Base-by-base conservation (phyloP, 2,888 invertebrate genomes). In the Nowickia ferox region DNA sequence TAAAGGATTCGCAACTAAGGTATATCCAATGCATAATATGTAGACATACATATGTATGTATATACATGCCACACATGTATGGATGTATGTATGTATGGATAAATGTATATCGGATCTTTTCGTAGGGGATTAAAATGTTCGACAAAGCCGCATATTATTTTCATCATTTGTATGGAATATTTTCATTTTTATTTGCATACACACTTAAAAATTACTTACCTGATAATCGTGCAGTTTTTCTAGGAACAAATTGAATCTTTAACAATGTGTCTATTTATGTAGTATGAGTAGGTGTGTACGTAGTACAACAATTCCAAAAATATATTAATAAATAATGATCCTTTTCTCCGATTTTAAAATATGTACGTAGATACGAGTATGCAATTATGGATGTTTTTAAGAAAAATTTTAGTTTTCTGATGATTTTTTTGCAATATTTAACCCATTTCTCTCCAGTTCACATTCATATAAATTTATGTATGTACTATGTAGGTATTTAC, bases 401-500 rank as follows among this genome's bases (percentile, higher is more conserved):
- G 9, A 53, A 17, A 9, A 8, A 46, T 48, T 72, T 4, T 48
- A 38, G 1, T 40, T 48, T 51, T 74, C 51, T 40, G 8, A 17
- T 59, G n/a, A 9, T 61, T 57, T 38, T 17, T 57, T 66, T 46
- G 38, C 19, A 48, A 68, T 42, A 22, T 68, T 77, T 68, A 65
- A 65, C 76, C 65, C 75, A 75, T 75, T 11, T 65, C 44, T 38
- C 13, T 66, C 13, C 44, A 40, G 17, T 48, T 40, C 38, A 51
- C 48, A 15, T 17, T 53, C 17, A 75, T 22, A 65, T 17, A 51
- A 61, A 8, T 11, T 19, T 11, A 30, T 57, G 57, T n/a, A 42
- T 57, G 19, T 17, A 9, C 15, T 40, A 59, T 46, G 30, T 57
- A 44, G 10, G 30, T 6, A 30, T 30, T 30, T 1, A 46, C 13